Base-by-base conservation (phyloP, 2,888 invertebrate species). In the Trichogramma dendrolimi region DNA sequence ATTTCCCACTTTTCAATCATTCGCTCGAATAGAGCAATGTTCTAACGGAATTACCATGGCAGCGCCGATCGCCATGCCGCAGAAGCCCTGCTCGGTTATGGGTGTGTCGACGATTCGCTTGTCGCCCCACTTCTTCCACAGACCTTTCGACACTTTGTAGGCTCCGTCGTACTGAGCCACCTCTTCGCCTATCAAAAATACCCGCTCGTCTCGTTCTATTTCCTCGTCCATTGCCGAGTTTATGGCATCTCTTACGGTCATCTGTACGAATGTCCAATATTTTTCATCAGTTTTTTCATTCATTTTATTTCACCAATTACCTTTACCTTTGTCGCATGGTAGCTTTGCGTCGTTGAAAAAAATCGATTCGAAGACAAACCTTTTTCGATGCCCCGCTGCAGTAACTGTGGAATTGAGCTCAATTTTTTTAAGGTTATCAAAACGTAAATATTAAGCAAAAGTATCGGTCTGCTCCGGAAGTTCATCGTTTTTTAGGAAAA, bases 121-220 rank as follows among this genome's bases (percentile, higher is more conserved):
- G 76, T 98, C 98, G 0, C 98, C 98, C 79, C 94, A 97, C 76
- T 98, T 98, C 79, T 96, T 96, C 95, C 95, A 97, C 10, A 99
- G 82, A 4, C 98, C 98, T 80, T 85, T 83, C 64, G 89, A 90
- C 41, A 98, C 92, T 89, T 97, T 92, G 78, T 98, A 98, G 55
- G 97, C 96, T 67, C 98, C 98, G 77, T 98, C 97, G 75, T 97
- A 98, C 80, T 92, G 89, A n/a, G 97, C 98, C 1, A 99, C 98
- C 82, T 99, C 99, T 80, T 99, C 98, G 48, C 98, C 99, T 67
- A 97, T 73, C 49, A 96, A 76, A 78, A 96, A 96, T 0, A 96
- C 95, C 64, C 84, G 85, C 43, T 96, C 94, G 78, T 99, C 98
- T 64, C 90, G 85, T 72, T 90, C 88, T 87, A 99, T 91, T 82